Conservation (phyloP, 2,797 vertebrate genomes). For the Acanthis flammea region DNA sequence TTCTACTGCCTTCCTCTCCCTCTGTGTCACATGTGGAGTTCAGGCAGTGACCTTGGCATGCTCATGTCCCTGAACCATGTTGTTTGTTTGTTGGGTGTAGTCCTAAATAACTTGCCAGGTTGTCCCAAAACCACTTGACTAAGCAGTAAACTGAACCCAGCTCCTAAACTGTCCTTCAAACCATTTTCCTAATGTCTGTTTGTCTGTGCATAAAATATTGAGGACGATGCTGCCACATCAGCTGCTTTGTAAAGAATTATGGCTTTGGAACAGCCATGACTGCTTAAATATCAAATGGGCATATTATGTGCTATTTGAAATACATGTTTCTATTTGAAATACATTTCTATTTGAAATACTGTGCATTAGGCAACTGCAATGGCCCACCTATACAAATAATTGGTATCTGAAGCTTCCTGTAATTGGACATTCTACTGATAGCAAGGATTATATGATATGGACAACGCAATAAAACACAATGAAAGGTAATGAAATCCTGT, state of each 20-base stretch:
- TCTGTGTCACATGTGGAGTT: not conserved
- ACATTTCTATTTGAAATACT: not conserved
- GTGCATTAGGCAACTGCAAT: not conserved
- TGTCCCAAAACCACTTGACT: not conserved
- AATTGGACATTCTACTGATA: not conserved
- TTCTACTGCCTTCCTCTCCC: not conserved
- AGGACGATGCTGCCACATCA: rapidly evolving
- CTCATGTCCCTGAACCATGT: not conserved
- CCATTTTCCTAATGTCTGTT: not conserved
- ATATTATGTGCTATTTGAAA: not conserved
- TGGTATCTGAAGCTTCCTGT: conserved; percentile 11
- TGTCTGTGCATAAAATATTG: not conserved
- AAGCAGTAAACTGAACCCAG: not conserved
- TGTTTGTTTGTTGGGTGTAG: not conserved
- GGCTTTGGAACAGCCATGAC: not conserved
- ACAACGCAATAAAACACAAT: not conserved
- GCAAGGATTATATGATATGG: not conserved
- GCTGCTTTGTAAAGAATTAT: not conserved
- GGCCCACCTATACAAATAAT: not conserved
- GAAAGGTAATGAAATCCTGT: not conserved
- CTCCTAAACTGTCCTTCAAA: not conserved
- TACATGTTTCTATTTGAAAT: not conserved
- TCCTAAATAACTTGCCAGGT: not conserved
- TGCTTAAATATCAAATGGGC: not conserved
- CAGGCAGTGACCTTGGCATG: not conserved